Conservation (phyloP, 2,113 vertebrate species). For the Syrmaticus mikado region DNA sequence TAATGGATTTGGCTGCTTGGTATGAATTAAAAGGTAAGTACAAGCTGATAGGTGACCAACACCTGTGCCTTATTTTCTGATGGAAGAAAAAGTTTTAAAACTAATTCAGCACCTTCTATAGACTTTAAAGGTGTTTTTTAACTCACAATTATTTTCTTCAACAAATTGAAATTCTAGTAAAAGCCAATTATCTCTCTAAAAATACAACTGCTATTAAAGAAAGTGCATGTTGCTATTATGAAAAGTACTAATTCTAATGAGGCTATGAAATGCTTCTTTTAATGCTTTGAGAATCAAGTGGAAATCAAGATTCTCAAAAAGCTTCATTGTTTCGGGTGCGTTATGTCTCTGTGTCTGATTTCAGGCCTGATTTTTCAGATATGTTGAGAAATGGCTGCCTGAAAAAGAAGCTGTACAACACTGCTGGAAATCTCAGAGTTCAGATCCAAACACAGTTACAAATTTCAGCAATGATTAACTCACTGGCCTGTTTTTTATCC, state of each 20-base stretch:
- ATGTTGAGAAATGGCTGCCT: neutral
- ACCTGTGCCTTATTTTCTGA: neutral
- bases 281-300: neutral
- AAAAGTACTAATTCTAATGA: neutral
- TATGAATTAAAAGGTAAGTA: neutral
- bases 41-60: neutral
- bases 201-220: neutral
- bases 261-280: neutral
- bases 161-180: neutral
- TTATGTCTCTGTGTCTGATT: neutral
- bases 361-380: constrained; percentile 32
- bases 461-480: constrained; percentile 24
- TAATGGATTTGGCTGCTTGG: neutral
- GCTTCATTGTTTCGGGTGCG: neutral
- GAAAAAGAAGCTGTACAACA: neutral
- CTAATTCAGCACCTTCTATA: neutral
- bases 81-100: neutral
- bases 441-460: neutral
- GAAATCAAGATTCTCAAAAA: neutral
- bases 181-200: neutral
- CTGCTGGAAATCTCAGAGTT: constrained; percentile 17
- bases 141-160: neutral
- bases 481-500: constrained; percentile 14
- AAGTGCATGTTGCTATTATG: neutral
- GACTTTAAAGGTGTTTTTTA: neutral